These are phyloP conservation scores for Dryoscopus gambensis DNA, from an alignment of 2,113 vertebrate species.

Conservation along the genomic window DNA sequence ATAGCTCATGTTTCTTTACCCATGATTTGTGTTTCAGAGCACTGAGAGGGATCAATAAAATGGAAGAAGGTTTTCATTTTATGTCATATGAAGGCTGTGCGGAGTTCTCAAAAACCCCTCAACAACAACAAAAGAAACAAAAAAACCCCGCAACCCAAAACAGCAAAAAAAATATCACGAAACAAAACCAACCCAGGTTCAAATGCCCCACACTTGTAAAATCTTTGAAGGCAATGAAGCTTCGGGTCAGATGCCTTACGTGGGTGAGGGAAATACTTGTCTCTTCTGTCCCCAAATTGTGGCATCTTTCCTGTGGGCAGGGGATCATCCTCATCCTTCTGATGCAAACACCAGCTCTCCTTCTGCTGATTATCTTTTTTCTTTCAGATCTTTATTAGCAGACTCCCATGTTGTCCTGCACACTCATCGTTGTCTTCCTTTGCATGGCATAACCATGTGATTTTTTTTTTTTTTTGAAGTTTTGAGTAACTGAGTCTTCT, in stretches of 20 bases:
- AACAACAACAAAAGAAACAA: background rate
- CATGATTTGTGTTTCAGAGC: background rate
- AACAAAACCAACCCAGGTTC: background rate
- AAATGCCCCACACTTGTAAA: background rate
- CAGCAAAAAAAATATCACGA: accelerated
- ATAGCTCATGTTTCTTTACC: background rate
- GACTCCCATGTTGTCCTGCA: background rate
- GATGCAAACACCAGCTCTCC: background rate
- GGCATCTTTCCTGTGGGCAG: background rate
- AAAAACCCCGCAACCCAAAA: background rate
- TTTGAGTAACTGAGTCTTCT: background rate
- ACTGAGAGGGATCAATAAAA: background rate
- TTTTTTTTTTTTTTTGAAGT: background rate
- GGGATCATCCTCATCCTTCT: background rate
- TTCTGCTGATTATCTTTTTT: background rate
- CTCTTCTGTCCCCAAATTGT: background rate
- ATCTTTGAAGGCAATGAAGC: background rate
- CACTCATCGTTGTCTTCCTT: background rate
- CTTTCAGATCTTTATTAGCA: background rate
- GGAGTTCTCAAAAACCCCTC: background rate
- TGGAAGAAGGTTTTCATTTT: background rate
- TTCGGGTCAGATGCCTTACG: background rate
- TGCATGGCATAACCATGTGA: background rate
- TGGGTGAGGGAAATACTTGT: background rate
- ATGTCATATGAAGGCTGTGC: background rate